Percentiles rank a stretch among this genome's conserved stretches.
Conservation (phyloP, 2,113 vertebrate genomes). For the Athene noctua region DNA sequence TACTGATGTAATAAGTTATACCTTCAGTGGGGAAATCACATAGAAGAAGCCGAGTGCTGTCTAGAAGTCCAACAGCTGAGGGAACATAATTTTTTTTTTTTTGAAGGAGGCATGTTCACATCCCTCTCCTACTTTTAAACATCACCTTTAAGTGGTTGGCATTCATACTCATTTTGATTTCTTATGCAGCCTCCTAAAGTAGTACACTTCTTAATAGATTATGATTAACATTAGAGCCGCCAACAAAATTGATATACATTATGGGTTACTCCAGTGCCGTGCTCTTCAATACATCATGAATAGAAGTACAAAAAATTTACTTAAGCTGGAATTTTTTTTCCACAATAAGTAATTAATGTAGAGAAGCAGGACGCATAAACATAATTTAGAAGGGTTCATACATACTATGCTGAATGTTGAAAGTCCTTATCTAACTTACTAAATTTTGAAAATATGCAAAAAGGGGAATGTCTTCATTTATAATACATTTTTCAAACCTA, state of each 20-base stretch:
- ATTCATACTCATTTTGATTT: neutral
- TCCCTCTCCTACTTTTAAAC: neutral
- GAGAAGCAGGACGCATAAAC: neutral
- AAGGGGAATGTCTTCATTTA: neutral
- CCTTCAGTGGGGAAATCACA: neutral
- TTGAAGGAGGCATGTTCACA: neutral
- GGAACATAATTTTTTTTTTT: neutral
- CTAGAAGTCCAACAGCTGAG: neutral
- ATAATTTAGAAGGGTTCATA: neutral
- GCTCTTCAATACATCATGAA: neutral
- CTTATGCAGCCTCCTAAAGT: neutral
- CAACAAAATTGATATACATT: neutral
- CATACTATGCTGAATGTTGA: neutral
- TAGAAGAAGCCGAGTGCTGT: neutral
- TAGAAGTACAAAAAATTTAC: neutral
- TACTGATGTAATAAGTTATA: neutral
- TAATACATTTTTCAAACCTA: neutral
- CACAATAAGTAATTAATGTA: neutral
- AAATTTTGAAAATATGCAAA: neutral
- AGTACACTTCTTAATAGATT: rapidly evolving
- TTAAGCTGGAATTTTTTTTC: neutral
- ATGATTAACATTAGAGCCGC: neutral
- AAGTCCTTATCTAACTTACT: neutral
- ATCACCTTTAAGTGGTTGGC: neutral
- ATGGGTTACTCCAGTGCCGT: neutral